A percentile compares a stretch with the other conserved stretches of the same genome.
phyloP scores from a whole-genome alignment of 2,888 invertebrate genomes.

The Chymomyza procnemis region DNA sequence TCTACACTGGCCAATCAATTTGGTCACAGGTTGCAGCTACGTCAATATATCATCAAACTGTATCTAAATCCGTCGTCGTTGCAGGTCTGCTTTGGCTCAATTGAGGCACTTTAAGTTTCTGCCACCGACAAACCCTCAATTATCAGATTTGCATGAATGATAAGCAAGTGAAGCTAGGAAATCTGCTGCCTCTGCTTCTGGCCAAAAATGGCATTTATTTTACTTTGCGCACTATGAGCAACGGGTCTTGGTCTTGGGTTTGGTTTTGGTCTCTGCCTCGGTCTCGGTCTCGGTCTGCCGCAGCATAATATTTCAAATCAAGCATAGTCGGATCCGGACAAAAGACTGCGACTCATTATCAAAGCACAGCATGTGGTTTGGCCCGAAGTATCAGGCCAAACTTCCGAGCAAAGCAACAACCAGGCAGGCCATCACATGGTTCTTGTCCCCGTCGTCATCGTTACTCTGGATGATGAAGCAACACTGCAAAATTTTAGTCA shows the following conservation, averaged over 20 bases:
- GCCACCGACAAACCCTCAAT: conserved; percentile 67
- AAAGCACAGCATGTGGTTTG: conserved; percentile 74
- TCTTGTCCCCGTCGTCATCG: neutral
- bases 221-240: neutral
- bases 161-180: conserved; percentile 31
- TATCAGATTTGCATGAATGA: conserved; percentile 73
- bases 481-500: conserved; percentile 73
- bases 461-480: conserved; percentile 61
- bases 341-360: conserved; percentile 57
- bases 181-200: conserved; percentile 25
- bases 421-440: neutral
- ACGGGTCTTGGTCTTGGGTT: neutral
- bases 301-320: conserved; percentile 71
- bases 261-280: conserved; percentile 1
- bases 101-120: conserved; percentile 60
- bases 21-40: neutral
- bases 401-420: conserved; percentile 37
- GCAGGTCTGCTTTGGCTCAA: conserved; percentile 12
- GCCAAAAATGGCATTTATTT: conserved; percentile 13
- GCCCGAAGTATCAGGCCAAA: conserved; percentile 57
- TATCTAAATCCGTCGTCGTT: neutral
- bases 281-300: conserved; percentile 29
- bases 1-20: conserved; percentile 23
- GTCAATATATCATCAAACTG: neutral
- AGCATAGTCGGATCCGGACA: conserved; percentile 32